Conservation (phyloP, 1,140 invertebrate genomes). For the Leguminivora glycinivorella region DNA sequence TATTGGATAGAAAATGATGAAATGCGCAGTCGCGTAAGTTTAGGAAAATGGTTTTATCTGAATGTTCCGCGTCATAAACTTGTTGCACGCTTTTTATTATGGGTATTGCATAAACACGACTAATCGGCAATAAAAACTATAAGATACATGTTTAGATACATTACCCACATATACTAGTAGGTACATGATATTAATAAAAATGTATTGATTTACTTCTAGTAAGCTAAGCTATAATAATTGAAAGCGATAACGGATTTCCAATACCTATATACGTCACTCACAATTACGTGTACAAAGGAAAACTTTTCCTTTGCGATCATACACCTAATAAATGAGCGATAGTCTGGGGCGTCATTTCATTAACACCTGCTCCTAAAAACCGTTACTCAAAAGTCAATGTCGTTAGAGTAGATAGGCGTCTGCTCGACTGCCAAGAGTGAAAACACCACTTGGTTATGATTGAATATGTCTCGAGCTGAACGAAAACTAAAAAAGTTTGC, state of each 20-base stretch:
- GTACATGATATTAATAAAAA: too few species aligned
- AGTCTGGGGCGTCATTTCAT: neutral
- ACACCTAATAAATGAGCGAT: neutral
- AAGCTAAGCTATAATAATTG: neutral
- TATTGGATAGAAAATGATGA: neutral
- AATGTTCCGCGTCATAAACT: too few species aligned
- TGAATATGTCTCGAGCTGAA: neutral
- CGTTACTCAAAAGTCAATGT: constrained; percentile 14
- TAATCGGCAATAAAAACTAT: neutral
- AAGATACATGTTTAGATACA: too few species aligned
- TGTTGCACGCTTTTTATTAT: neutral
- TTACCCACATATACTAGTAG: too few species aligned
- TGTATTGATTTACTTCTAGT: too few species aligned
- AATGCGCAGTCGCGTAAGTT: neutral
- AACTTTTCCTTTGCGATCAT: neutral
- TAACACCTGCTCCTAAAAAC: neutral
- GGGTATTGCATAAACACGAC: neutral
- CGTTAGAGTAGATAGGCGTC: neutral
- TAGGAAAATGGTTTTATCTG: neutral
- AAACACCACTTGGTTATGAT: neutral
- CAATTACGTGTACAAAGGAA: neutral
- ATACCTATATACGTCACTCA: neutral
- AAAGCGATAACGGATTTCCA: neutral
- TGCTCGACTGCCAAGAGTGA: constrained; percentile 1
- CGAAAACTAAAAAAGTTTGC: neutral